Base-by-base conservation (phyloP, 2,797 vertebrate genomes). In the Diglossa cyanea region DNA sequence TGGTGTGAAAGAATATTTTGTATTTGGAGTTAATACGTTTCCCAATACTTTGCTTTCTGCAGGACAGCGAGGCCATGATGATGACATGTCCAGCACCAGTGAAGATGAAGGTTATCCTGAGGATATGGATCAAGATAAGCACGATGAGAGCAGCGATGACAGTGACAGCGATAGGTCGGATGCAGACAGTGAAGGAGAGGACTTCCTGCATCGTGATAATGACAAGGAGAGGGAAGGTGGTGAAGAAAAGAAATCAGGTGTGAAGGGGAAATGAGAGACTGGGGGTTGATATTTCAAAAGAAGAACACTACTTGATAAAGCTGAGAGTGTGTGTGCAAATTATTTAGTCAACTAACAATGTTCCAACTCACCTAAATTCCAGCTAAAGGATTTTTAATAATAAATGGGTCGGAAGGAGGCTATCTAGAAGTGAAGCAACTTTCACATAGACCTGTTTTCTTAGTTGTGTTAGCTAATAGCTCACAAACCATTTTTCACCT, bases 121-220 rank as follows among this genome's bases (percentile, higher is more conserved):
- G 45, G 98, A 98, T 88, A 98, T 98, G 98, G 98, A 98, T 93
- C 98, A 98, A 17, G 97, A 98, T 30, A 99, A 99, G 2, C 98
- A 99, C 0, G 99, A 99, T 3, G 99, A 99, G 71, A 99, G 98
- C 19, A 98, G 98, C 19, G 99, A 99, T 9, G 99, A 99, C 23
- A 99, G 99, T 6, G 99, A 99, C 96, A 99, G 98, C 0, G 99
- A 99, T 17, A 98, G 98, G 26, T 98, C 98, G 10, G 98, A 98
- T 67, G 98, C 95, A 51, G 98, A 98, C 61, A 98, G 98, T 5
- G 98, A 98, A 17, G 98, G 97, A 2, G 98, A 98, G 16, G 98
- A 98, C n/a, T 98, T 98, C 40, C 60, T 97, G 65, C 98, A 98
- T 79, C 97, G 97, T 7, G 99, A 98, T 42, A 97, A 97, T 26